These are phyloP conservation scores for Antrozous pallidus DNA, from an alignment of 2,797 vertebrate species.

Conservation along the genomic window DNA sequence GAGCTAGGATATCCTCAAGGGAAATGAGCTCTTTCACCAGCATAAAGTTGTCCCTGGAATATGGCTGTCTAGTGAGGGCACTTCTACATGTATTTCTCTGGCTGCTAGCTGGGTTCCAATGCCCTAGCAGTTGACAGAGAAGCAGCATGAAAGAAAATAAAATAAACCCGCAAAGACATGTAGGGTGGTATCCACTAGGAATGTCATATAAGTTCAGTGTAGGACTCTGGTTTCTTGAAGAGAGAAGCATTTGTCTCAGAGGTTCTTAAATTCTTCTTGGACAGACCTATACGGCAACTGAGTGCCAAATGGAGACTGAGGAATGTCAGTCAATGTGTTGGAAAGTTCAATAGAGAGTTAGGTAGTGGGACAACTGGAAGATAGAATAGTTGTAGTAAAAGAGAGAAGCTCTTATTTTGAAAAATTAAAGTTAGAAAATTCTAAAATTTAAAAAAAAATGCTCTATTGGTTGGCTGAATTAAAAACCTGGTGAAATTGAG, in stretches of 20 bases:
- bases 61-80: accelerated
- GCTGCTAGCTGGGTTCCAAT: neutral
- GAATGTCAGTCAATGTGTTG: neutral
- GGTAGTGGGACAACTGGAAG: neutral
- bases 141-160: neutral
- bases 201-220: neutral
- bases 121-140: neutral
- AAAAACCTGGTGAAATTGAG: neutral
- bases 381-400: neutral
- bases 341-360: neutral
- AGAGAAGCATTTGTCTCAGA: neutral
- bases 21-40: neutral
- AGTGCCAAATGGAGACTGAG: neutral
- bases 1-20: neutral
- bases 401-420: neutral
- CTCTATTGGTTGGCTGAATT: neutral
- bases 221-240: neutral
- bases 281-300: neutral
- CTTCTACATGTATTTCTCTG: neutral
- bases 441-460: neutral
- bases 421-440: neutral
- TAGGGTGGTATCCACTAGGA: neutral
- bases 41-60: neutral
- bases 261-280: neutral
- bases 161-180: neutral